These are phyloP conservation scores for Gymnoscopelus braueri DNA, from an alignment of 2,797 vertebrate genomes.

Conservation along the genomic window DNA sequence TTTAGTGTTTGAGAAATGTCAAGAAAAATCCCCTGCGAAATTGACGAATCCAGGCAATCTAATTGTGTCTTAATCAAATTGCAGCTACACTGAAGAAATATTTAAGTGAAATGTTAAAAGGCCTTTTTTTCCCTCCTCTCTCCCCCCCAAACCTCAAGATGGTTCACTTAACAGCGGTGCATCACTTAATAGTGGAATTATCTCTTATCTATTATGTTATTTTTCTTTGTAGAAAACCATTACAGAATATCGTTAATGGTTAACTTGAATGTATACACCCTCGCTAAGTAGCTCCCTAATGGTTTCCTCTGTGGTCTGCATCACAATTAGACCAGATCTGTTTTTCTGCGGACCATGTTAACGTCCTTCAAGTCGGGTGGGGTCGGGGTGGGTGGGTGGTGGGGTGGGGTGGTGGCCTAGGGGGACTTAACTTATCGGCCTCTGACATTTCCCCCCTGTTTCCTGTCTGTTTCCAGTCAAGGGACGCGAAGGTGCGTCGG, in stretches of 20 bases:
- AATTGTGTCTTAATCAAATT: conserved; percentile 70
- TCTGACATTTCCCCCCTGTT: not conserved
- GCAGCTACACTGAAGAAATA: conserved; percentile 60
- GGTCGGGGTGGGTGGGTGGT: not conserved
- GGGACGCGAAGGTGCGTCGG: conserved; percentile 86
- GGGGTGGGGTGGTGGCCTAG: not conserved
- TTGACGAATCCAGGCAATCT: conserved; percentile 60
- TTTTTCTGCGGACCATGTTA: conserved; percentile 15
- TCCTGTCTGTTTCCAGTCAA: conserved; percentile 77
- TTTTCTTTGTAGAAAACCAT: conserved; percentile 67
- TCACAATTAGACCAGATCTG: conserved; percentile 52
- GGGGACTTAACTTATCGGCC: not conserved
- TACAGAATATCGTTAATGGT: conserved; percentile 71
- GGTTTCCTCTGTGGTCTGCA: conserved; percentile 51
- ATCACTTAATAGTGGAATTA: conserved; percentile 57
- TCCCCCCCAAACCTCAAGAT: conserved; percentile 49
- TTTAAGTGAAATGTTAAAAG: conserved; percentile 58
- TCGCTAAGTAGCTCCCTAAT: conserved; percentile 67
- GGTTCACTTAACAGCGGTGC: conserved; percentile 52
- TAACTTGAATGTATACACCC: conserved; percentile 74
- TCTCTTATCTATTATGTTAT: conserved; percentile 49
- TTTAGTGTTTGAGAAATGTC: conserved; percentile 61
- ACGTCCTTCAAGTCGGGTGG: not conserved
- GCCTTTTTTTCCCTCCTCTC: conserved; percentile 41
- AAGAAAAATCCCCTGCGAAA: conserved; percentile 62